Evolutionary conservation across 2,113 vertebrate species (phyloP).

Genomic region (Galeopterus variegatus): DNA sequence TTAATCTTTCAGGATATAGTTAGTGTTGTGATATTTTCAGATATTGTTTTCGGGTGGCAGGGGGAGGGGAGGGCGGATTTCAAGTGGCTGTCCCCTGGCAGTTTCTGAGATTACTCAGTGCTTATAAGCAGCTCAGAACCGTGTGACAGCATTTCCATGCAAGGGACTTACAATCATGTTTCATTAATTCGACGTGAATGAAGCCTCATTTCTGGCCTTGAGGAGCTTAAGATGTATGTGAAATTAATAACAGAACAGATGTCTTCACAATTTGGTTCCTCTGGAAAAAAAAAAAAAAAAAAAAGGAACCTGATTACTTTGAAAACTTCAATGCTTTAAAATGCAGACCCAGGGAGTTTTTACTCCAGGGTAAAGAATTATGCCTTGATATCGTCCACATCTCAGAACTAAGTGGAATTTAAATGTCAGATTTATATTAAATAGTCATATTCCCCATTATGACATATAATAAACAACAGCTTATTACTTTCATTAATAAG

Average conservation of each 20-base stretch:
- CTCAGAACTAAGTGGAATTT: conserved; percentile 93
- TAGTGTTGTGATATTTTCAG: conserved; percentile 95
- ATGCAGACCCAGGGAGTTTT: conserved; percentile 89
- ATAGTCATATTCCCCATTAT: conserved; percentile 92
- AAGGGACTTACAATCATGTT: conserved; percentile 98
- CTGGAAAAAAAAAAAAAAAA: conserved; percentile 90
- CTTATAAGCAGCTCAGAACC: conserved; percentile 97
- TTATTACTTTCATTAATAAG: conserved; percentile 91
- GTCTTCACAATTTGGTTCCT: conserved; percentile 96
- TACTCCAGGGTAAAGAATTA: conserved; percentile 90
- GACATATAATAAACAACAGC: conserved; percentile 92
- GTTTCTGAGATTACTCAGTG: conserved; percentile 96
- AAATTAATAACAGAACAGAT: conserved; percentile 99
- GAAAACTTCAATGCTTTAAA: conserved; percentile 93
- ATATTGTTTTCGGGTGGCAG: conserved; percentile 93
- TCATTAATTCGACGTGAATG: conserved; percentile 99
- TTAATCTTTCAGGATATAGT: conserved; percentile 94
- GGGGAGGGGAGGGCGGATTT: conserved; percentile 88
- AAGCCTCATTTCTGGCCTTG: conserved; percentile 97
- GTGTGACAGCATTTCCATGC: conserved; percentile 96
- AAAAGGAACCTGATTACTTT: conserved; percentile 91
- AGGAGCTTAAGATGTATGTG: conserved; percentile 99
- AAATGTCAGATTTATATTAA: conserved; percentile 96
- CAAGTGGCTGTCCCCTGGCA: conserved; percentile 94
- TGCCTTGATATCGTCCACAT: conserved; percentile 90